phyloP scores from a whole-genome alignment of 1,140 invertebrate genomes.

The Nautilus pompilius region DNA sequence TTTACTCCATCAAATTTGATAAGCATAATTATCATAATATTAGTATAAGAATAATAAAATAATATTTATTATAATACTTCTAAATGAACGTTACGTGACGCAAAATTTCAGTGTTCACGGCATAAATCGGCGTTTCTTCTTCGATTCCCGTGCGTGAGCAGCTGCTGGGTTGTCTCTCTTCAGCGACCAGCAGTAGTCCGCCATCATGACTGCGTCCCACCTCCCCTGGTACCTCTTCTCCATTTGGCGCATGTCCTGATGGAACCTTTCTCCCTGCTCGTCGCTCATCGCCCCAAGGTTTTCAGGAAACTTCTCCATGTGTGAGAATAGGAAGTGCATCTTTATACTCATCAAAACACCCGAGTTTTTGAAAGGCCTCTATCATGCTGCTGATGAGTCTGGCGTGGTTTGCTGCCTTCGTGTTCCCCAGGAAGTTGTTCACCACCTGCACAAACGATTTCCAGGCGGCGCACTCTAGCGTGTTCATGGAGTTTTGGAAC shows the following conservation, averaged over 20 bases:
- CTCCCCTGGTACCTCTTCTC: not conserved
- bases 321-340: too few relatives aligned
- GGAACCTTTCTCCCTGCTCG: not conserved
- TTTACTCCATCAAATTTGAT: too few relatives aligned
- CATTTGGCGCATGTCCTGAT: not conserved
- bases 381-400: not conserved
- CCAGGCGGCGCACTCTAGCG: not conserved
- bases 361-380: too few relatives aligned
- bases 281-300: not conserved
- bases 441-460: not conserved
- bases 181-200: not conserved
- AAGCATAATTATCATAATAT: too few relatives aligned
- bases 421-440: conserved; percentile 1
- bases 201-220: not conserved
- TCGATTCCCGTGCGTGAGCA: not conserved
- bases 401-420: not conserved
- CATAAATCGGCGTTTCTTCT: too few relatives aligned
- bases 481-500: not conserved
- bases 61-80: too few relatives aligned
- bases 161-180: not conserved
- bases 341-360: too few relatives aligned
- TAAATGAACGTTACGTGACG: too few relatives aligned
- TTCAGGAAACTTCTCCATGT: too few relatives aligned
- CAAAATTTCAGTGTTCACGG: too few relatives aligned
- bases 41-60: too few relatives aligned